A percentile compares a stretch with the other conserved stretches of the same genome.
Evolutionary conservation across 2,113 vertebrate genomes (phyloP).

Genomic region (Tonatia bakeri): DNA sequence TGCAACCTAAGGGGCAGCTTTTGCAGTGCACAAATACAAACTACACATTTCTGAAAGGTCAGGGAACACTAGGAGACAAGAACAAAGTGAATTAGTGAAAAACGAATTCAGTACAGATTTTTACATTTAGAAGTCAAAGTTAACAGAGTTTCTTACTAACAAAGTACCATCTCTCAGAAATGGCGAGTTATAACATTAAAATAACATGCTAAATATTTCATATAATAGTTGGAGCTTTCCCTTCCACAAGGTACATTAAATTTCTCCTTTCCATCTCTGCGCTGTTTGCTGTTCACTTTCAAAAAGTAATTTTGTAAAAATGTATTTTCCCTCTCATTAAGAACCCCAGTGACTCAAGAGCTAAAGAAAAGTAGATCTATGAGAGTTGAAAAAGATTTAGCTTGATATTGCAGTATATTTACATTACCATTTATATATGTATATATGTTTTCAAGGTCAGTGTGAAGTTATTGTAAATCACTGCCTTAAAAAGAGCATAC

Average conservation of each 20-base stretch:
- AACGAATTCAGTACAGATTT: conserved; percentile 55
- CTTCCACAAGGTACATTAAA: conserved; percentile 47
- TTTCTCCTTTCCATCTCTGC: conserved; percentile 41
- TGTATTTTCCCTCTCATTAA: conserved; percentile 58
- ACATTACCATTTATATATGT: conserved; percentile 41
- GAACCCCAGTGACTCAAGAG: conserved; percentile 46
- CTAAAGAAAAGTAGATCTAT: conserved; percentile 44
- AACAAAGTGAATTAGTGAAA: conserved; percentile 65
- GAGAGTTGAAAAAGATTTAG: conserved; percentile 52
- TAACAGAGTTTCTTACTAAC: conserved; percentile 63
- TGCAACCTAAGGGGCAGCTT: conserved; percentile 64
- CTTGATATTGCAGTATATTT: conserved; percentile 52
- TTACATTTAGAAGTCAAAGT: conserved; percentile 61
- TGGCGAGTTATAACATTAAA: conserved; percentile 47
- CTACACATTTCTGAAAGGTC: conserved; percentile 70
- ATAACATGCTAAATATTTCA: conserved; percentile 56
- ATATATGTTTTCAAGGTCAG: conserved; percentile 17
- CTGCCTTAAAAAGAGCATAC: conserved; percentile 19
- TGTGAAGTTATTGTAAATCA: conserved; percentile 52
- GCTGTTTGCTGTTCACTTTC: conserved; percentile 59
- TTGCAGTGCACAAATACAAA: conserved; percentile 59
- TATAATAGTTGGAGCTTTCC: conserved; percentile 27
- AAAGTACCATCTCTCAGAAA: conserved; percentile 52
- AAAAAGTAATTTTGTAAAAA: conserved; percentile 62
- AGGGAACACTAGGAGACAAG: conserved; percentile 64